Percentiles rank a stretch among this genome's conserved stretches.
Evolutionary conservation across 2,113 vertebrate genomes (phyloP).

Genomic region (Telmatochromis bifrenatus): DNA sequence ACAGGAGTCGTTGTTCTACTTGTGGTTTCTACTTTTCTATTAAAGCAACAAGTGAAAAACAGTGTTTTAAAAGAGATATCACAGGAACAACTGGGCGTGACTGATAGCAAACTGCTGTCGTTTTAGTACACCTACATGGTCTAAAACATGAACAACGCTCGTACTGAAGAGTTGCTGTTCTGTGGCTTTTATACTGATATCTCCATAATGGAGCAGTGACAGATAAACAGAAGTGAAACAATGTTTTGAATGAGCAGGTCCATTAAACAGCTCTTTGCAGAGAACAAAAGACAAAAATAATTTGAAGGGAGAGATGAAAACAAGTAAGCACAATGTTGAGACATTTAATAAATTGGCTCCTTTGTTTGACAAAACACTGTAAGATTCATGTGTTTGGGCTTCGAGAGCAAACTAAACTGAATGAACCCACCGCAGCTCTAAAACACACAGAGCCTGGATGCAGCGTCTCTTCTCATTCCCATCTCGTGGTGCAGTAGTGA

Average conservation of each 20-base stretch:
- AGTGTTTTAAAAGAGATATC: not conserved
- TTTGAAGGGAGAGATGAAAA: not conserved
- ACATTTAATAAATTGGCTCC: not conserved
- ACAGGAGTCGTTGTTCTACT: not conserved
- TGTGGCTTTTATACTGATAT: not conserved
- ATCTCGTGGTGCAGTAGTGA: not conserved
- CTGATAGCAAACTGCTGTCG: not conserved
- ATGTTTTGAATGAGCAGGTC: not conserved
- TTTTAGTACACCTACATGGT: not conserved
- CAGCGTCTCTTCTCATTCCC: not conserved
- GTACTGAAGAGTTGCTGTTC: not conserved
- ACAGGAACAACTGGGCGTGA: not conserved
- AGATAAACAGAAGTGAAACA: not conserved
- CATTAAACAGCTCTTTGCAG: not conserved
- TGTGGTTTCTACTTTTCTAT: not conserved
- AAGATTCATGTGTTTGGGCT: not conserved
- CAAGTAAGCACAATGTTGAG: not conserved
- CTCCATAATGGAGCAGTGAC: not conserved
- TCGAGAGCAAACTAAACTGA: not conserved
- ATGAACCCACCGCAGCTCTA: not conserved
- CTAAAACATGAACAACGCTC: not conserved
- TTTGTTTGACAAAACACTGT: not conserved
- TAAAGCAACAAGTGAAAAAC: not conserved
- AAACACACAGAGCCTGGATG: not conserved
- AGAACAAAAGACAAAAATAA: not conserved